These are phyloP conservation scores for Tachina fera DNA, from an alignment of 2,888 invertebrate species.

Conservation along the genomic window DNA sequence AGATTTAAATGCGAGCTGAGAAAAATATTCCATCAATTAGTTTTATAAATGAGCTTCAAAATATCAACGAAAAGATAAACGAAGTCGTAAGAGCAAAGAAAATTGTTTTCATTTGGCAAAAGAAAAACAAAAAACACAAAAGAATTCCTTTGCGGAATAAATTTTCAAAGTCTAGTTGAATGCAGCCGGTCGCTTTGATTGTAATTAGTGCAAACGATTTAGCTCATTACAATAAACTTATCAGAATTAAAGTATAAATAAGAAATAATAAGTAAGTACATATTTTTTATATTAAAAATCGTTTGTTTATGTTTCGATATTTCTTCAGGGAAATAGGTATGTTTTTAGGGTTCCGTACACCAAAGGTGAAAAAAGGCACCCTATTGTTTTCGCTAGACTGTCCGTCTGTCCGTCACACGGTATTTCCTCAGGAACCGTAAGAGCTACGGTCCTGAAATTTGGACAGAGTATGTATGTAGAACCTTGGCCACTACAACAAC, in stretches of 20 bases:
- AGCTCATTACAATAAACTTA: not conserved
- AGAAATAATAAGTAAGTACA: no score
- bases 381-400: no score
- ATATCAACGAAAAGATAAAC: not conserved
- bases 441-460: no score
- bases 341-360: no score
- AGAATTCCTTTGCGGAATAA: not conserved
- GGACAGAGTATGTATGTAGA: no score
- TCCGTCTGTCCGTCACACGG: no score
- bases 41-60: slow-evolving; percentile 23
- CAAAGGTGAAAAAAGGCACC: no score
- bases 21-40: slow-evolving; percentile 21
- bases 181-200: slow-evolving; percentile 19
- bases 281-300: no score
- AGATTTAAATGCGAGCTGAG: not conserved
- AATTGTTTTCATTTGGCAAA: not conserved
- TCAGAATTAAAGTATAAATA: not conserved
- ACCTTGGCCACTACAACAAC: no score
- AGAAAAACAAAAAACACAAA: not conserved
- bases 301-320: no score
- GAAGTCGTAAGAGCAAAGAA: not conserved
- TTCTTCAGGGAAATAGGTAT: no score
- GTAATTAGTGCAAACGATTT: slow-evolving; percentile 6
- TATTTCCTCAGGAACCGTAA: no score
- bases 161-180: not conserved